These are phyloP conservation scores for Pachycephala philippinensis DNA, from an alignment of 2,113 vertebrate species.

Conservation along the genomic window DNA sequence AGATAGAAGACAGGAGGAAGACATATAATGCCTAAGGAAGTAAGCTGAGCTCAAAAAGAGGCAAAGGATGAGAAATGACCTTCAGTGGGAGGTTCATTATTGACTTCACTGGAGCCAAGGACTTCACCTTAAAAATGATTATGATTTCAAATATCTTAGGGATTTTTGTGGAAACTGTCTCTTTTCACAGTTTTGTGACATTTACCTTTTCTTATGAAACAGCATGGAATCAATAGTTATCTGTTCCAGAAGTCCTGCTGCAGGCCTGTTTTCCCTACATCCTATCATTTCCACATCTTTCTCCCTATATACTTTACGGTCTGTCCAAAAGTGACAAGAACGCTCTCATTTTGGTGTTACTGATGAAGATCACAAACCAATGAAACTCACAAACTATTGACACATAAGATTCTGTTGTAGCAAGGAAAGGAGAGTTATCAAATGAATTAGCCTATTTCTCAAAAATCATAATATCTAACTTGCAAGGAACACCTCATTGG, in stretches of 20 bases:
- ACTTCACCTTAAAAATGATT: background rate
- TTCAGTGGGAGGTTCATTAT: background rate
- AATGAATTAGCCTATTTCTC: background rate
- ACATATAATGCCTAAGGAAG: background rate
- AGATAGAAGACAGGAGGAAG: background rate
- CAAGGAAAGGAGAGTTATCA: background rate
- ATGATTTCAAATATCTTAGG: background rate
- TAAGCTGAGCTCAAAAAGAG: background rate
- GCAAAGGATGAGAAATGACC: background rate
- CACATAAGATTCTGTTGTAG: background rate
- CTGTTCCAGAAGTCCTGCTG: background rate
- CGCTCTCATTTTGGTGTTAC: background rate
- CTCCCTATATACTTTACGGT: background rate
- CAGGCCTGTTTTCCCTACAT: background rate
- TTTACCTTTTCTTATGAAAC: slow-evolving; percentile 1
- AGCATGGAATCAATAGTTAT: background rate
- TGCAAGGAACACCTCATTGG: background rate
- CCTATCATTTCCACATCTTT: background rate
- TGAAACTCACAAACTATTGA: background rate
- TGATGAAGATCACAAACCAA: background rate
- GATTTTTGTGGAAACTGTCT: background rate
- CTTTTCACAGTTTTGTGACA: background rate
- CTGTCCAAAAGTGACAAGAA: background rate
- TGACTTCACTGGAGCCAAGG: background rate
- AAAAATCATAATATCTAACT: background rate